Evolutionary conservation across 2,797 vertebrate genomes (phyloP).

Genomic region (Acanthornis magna): DNA sequence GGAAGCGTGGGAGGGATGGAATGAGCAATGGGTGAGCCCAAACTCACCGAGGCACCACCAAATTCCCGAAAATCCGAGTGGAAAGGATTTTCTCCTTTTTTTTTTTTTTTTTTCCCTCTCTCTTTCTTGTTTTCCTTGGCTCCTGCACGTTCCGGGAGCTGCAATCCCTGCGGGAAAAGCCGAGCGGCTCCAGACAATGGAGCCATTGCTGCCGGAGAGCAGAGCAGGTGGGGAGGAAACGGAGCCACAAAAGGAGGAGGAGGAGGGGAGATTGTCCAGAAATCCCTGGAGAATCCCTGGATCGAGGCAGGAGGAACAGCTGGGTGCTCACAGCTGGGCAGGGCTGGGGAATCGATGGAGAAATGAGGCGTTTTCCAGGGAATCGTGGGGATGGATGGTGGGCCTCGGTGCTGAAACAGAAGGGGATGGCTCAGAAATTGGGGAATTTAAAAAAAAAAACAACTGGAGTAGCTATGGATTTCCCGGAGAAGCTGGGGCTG

Average conservation of each 20-base stretch:
- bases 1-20: not conserved
- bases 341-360: not conserved
- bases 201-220: not conserved
- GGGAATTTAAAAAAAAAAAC: not conserved
- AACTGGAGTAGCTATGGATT: not conserved
- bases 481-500: not conserved
- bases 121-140: not conserved
- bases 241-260: not conserved
- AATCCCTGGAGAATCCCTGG: not conserved
- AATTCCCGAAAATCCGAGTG: not conserved
- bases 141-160: not conserved
- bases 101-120: not conserved
- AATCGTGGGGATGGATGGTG: not conserved
- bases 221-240: slow-evolving; percentile 15
- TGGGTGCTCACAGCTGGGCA: not conserved
- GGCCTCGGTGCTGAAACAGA: not conserved
- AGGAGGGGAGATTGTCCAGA: not conserved
- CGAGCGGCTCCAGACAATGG: not conserved
- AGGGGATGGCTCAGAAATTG: not conserved
- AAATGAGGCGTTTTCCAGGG: not conserved
- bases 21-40: not conserved
- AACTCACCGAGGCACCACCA: not conserved
- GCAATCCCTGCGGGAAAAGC: not conserved
- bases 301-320: not conserved
- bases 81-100: not conserved